Percentiles rank a stretch among this genome's conserved stretches.
Evolutionary conservation across 2,113 vertebrate species (phyloP).

Genomic region (Pomatorhinus ruficollis): DNA sequence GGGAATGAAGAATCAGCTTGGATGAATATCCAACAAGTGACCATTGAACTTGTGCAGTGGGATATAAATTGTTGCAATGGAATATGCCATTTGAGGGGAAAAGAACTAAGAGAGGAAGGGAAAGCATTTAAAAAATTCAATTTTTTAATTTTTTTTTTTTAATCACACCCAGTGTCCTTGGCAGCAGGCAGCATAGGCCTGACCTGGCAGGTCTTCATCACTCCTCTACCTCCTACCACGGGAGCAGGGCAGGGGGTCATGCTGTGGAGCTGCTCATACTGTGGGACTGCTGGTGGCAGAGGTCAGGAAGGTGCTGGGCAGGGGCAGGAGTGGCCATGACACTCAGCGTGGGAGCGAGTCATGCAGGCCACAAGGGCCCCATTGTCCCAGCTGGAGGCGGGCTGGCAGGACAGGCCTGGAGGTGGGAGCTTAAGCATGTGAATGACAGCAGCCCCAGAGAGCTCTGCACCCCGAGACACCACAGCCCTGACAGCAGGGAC

Average conservation of each 20-base stretch:
- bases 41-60: background rate
- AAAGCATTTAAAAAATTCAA: background rate
- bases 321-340: background rate
- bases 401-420: background rate
- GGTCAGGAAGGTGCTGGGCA: background rate
- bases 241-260: background rate
- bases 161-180: rapidly evolving
- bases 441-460: background rate
- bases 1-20: background rate
- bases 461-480: background rate
- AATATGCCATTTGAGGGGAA: background rate
- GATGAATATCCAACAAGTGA: rapidly evolving
- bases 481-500: background rate
- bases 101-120: background rate
- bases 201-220: background rate
- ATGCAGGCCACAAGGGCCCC: background rate
- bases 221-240: background rate
- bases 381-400: slow-evolving; percentile 17
- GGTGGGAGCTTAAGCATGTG: background rate
- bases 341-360: background rate
- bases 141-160: background rate
- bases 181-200: background rate
- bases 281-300: background rate
- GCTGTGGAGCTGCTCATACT: background rate
- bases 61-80: background rate